Evolutionary conservation across 2,888 invertebrate species (phyloP).

Genomic region (Agriopis leucophaearia): DNA sequence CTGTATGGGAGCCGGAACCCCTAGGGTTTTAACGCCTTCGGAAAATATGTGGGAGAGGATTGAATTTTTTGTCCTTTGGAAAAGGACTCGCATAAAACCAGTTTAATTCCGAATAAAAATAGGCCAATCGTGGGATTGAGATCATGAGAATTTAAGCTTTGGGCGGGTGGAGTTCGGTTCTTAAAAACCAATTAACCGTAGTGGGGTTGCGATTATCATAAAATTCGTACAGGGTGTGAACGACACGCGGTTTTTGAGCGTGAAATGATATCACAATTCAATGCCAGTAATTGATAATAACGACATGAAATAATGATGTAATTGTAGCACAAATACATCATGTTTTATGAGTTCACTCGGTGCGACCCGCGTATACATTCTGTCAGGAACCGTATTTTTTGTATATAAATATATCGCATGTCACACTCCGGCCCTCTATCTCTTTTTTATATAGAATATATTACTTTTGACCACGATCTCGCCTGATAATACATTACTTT

Average conservation of each 20-base stretch:
- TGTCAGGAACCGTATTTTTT: not conserved
- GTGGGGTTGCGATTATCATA: conserved; percentile 22
- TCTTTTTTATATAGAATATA: no score
- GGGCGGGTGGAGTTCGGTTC: conserved; percentile 23
- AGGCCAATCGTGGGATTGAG: conserved; percentile 29
- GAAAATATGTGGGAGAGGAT: conserved; percentile 39
- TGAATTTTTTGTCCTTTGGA: conserved; percentile 38
- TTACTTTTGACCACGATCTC: no score
- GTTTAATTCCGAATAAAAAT: conserved; percentile 36
- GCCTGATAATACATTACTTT: no score
- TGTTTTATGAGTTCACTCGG: no score
- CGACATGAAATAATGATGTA: not conserved
- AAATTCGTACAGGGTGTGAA: conserved; percentile 20
- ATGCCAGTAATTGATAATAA: conserved; percentile 4
- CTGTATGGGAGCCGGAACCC: conserved; percentile 44
- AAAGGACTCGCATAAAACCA: conserved; percentile 30
- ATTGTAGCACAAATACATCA: no score
- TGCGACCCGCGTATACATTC: no score
- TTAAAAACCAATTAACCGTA: conserved; percentile 31
- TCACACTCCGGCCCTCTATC: no score
- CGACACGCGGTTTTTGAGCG: not conserved
- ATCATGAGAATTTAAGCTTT: conserved; percentile 30
- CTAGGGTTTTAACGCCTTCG: conserved; percentile 34
- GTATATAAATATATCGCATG: no score
- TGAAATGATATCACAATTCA: not conserved